Conservation (phyloP, 2,888 invertebrate genomes). For the Cephus nigrinus region DNA sequence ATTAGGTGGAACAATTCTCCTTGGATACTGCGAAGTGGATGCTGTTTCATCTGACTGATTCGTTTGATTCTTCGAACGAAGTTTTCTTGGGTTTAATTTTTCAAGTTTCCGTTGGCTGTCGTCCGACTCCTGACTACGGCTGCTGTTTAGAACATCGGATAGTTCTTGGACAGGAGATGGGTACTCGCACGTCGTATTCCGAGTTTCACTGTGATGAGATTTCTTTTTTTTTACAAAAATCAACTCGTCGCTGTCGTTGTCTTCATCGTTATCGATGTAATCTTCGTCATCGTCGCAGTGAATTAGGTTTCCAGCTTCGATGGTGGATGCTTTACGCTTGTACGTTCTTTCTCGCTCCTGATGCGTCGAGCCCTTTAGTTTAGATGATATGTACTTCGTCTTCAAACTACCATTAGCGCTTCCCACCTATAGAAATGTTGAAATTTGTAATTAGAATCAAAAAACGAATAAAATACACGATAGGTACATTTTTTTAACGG, state of each 20-base stretch:
- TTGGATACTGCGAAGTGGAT: slow-evolving; percentile 27
- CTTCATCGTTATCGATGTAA: slow-evolving; percentile 24
- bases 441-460: slow-evolving; percentile 43
- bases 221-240: slow-evolving; percentile 30
- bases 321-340: background rate
- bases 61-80: background rate
- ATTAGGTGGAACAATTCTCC: slow-evolving; percentile 39
- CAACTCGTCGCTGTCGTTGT: slow-evolving; percentile 31
- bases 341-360: background rate
- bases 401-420: slow-evolving; percentile 40
- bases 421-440: slow-evolving; percentile 49
- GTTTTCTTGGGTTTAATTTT: background rate
- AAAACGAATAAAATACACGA: background rate
- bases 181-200: background rate
- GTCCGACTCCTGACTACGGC: background rate
- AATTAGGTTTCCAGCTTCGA: background rate
- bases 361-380: background rate
- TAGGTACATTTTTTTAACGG: slow-evolving; percentile 12
- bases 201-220: background rate
- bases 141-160: background rate
- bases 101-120: background rate
- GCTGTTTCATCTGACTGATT: background rate
- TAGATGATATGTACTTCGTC: background rate
- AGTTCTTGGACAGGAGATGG: background rate
- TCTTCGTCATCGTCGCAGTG: background rate